phyloP scores from a whole-genome alignment of 2,797 vertebrate species.

The Eutrigla gurnardus region DNA sequence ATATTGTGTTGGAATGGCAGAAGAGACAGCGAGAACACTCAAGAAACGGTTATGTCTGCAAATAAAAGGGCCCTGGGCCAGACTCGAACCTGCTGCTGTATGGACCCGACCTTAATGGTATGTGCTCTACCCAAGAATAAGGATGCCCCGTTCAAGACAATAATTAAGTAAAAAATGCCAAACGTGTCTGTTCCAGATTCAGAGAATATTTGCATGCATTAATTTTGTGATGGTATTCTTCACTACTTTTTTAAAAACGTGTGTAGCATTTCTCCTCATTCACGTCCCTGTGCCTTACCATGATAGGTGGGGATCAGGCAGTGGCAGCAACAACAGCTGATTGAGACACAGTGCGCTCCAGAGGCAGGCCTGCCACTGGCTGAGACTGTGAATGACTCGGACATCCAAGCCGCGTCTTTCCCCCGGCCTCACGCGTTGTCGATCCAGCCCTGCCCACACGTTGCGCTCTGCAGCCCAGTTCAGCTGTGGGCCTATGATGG shows the following conservation, averaged over 20 bases:
- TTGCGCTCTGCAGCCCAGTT: conserved; percentile 64
- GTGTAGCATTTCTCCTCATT: no score
- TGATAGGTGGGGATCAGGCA: conserved; percentile 86
- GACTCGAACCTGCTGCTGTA: no score
- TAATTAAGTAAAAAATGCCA: background rate
- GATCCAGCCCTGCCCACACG: conserved; percentile 63
- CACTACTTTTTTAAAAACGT: background rate
- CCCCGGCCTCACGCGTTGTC: conserved; percentile 65
- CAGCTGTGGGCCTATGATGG: conserved; percentile 56
- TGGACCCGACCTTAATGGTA: no score
- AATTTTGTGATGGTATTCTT: background rate
- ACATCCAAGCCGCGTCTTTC: conserved; percentile 82
- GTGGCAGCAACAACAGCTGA: conserved; percentile 88
- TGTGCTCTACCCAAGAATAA: no score
- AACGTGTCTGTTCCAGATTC: background rate
- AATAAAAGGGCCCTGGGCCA: no score
- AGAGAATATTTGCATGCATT: no score
- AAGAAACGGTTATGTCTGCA: no score
- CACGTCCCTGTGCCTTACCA: conserved; percentile 78
- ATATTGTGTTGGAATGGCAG: no score
- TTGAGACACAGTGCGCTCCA: conserved; percentile 91
- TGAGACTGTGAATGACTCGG: conserved; percentile 87
- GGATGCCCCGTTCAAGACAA: background rate
- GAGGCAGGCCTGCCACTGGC: conserved; percentile 97
- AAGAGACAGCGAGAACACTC: no score